These are phyloP conservation scores for Napeogenes sylphis DNA, from an alignment of 2,888 invertebrate species.

Conservation along the genomic window DNA sequence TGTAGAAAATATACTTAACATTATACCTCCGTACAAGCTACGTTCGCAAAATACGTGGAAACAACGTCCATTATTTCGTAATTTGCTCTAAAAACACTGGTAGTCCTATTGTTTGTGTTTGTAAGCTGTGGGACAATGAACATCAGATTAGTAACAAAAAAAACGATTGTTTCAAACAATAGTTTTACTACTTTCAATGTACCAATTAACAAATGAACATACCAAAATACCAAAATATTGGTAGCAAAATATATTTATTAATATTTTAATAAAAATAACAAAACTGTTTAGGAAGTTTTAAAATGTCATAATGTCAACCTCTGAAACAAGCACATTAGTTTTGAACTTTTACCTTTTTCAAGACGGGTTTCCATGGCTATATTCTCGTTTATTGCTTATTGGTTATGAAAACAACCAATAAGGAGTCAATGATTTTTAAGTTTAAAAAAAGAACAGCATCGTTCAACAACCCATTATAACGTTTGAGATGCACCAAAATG, in stretches of 20 bases:
- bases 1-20: no score
- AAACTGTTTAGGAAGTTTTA: no score
- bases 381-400: no score
- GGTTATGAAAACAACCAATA: no score
- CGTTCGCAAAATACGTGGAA: background rate
- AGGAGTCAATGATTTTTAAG: no score
- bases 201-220: no score
- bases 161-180: constrained; percentile 20
- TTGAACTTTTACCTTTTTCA: background rate
- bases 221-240: no score
- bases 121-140: constrained; percentile 7
- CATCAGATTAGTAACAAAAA: constrained; percentile 22
- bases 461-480: no score
- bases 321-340: background rate
- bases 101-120: no score
- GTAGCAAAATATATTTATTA: background rate
- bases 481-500: constrained; percentile 31
- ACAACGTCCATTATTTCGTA: constrained; percentile 21
- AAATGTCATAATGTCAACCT: no score
- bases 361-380: no score
- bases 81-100: constrained; percentile 21
- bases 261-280: constrained; percentile 2
- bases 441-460: no score
- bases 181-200: constrained; percentile 9
- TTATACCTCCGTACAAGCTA: background rate